These are phyloP conservation scores for Dipodomys merriami DNA, from an alignment of 2,113 vertebrate genomes.

Conservation along the genomic window DNA sequence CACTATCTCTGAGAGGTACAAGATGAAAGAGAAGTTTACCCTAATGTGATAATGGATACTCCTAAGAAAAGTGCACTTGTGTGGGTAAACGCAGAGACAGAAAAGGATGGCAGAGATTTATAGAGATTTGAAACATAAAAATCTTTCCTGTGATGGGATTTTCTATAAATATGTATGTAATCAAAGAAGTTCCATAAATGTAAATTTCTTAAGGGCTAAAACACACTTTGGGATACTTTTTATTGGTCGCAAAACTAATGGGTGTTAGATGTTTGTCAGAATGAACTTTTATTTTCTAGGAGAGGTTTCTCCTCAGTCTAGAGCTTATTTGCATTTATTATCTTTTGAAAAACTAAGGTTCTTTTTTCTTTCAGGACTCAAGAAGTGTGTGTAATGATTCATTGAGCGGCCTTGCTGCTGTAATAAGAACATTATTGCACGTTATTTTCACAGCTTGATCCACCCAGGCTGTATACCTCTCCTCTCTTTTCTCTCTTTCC, in stretches of 20 bases:
- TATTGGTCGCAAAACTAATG: neutral
- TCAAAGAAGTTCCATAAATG: neutral
- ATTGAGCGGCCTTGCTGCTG: neutral
- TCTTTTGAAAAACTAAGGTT: neutral
- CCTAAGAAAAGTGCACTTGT: neutral
- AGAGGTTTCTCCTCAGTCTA: neutral
- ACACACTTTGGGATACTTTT: neutral
- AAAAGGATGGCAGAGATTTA: conserved; percentile 24
- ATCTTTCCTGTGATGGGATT: neutral
- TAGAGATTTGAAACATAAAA: neutral
- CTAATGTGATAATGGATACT: neutral
- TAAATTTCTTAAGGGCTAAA: neutral
- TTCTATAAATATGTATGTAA: neutral
- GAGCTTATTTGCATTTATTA: conserved; percentile 14
- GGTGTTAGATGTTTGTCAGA: neutral
- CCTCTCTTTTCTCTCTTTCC: neutral
- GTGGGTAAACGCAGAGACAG: neutral
- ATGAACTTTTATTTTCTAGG: neutral
- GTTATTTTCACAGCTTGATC: conserved; percentile 45
- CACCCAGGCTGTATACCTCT: neutral
- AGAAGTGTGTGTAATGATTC: neutral
- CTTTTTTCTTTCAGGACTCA: neutral
- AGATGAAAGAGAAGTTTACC: neutral
- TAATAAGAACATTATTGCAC: neutral
- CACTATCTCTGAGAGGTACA: neutral